A percentile compares a stretch with the other conserved stretches of the same genome.
These are phyloP conservation scores for Leguminivora glycinivorella DNA, from an alignment of 1,140 invertebrate species.

Conservation along the genomic window DNA sequence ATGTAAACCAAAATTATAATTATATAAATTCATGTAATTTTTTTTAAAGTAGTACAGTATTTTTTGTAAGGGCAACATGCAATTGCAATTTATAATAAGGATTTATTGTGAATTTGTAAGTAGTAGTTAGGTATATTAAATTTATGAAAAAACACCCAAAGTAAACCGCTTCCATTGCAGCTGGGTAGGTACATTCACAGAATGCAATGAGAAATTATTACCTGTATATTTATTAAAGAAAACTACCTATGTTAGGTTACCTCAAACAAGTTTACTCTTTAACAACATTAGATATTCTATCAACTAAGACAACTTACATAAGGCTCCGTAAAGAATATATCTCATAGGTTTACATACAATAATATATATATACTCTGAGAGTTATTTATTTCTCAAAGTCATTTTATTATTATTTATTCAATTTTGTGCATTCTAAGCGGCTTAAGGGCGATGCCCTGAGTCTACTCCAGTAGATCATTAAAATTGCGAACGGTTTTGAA, in stretches of 20 bases:
- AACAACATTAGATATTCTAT: not conserved
- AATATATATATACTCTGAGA: constrained; percentile 23
- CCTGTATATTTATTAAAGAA: not conserved
- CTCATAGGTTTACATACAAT: constrained; percentile 1
- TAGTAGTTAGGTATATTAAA: no score
- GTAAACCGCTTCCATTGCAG: no score
- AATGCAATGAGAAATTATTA: no score
- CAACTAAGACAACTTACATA: constrained; percentile 13
- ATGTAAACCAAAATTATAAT: no score
- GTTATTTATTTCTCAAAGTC: constrained; percentile 39
- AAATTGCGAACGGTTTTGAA: constrained; percentile 2
- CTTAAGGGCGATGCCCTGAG: constrained; percentile 37
- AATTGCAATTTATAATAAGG: no score
- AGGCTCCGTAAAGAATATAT: constrained; percentile 33
- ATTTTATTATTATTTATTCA: constrained; percentile 36
- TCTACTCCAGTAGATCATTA: not conserved
- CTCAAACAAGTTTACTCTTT: not conserved
- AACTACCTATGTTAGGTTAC: not conserved
- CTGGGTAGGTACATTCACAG: no score
- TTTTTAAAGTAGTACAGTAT: no score
- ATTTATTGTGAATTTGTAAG: no score
- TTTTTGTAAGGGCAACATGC: no score
- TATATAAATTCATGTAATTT: no score
- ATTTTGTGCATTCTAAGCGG: constrained; percentile 68
- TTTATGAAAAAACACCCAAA: no score